Evolutionary conservation across 2,888 invertebrate species (phyloP), one percentile per base, ranked within the genome.

Genomic region (Acronicta leporina): DNA sequence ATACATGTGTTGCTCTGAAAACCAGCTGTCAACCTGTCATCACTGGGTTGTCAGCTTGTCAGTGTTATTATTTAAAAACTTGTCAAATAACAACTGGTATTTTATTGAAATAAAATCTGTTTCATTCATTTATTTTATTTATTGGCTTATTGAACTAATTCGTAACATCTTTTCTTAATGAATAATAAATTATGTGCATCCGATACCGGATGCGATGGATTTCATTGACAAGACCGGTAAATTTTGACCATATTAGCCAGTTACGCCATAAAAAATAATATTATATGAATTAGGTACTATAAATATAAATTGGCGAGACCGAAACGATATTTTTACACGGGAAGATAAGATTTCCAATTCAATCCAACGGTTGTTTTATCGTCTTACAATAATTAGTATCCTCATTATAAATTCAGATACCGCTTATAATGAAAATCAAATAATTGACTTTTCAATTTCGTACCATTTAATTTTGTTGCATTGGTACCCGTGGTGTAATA

Each of bases 401-500:
- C 51, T 62, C 53, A 69, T 60, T 56, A 67, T 15, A 61, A 58
- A 64, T 67, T 59, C 73, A 48, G 62, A 72, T 75, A 68, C 61
- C 48, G 61, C 60, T 71, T 68, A 68, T 74, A 79, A 79, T 74
- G 75, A 49, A 50, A 75, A 68, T 63, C 65, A 73, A 75, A 83
- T 84, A 84, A 86, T 84, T 82, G 83, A 80, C 79, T 85, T 85
- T 86, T 81, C 83, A 85, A 83, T 84, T 83, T 77, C 67, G 81
- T 78, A 73, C 70, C 78, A 77, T 83, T 82, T 77, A 77, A 81
- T 80, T 76, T 74, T 68, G 76, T 52, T 70, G 63, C 55, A 63
- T 72, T 78, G 85, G 81, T 84, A 82, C 90, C 91, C 84, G 87
- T 84, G 87, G 92, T 81, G 90, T 91, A 87, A 92, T 92, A 92